Evolutionary conservation across 2,888 invertebrate species (phyloP).

Genomic region (Fragum whitleyi): DNA sequence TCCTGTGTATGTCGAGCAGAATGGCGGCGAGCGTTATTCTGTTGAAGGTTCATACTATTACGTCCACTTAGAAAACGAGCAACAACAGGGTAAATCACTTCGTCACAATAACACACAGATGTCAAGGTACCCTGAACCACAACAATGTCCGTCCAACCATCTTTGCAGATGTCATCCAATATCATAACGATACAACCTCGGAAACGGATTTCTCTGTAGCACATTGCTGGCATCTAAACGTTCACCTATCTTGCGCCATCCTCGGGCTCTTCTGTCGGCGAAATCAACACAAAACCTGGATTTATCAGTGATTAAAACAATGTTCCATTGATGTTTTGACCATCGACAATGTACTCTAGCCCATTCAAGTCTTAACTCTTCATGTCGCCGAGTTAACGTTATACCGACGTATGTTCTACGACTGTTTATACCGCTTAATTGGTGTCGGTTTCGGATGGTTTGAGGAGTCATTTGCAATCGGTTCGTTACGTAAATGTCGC

Average conservation of each 20-base stretch:
- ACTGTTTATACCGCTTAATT: neutral
- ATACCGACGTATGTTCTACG: neutral
- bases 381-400: neutral
- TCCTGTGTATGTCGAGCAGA: too few species aligned
- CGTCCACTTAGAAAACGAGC: too few species aligned
- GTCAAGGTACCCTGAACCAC: neutral
- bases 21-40: too few species aligned
- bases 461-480: neutral
- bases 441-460: neutral
- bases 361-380: too few species aligned
- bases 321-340: conserved; percentile 2
- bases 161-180: neutral
- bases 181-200: neutral
- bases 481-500: neutral
- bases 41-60: too few species aligned
- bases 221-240: too few species aligned
- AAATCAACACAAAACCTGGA: neutral
- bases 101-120: too few species aligned
- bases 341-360: neutral
- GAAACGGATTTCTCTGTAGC: too few species aligned
- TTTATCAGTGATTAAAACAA: neutral
- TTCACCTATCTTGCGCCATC: too few species aligned
- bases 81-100: too few species aligned
- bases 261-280: too few species aligned
- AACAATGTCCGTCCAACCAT: neutral